phyloP scores from a whole-genome alignment of 1,140 invertebrate species.

The Drosophila erecta region DNA sequence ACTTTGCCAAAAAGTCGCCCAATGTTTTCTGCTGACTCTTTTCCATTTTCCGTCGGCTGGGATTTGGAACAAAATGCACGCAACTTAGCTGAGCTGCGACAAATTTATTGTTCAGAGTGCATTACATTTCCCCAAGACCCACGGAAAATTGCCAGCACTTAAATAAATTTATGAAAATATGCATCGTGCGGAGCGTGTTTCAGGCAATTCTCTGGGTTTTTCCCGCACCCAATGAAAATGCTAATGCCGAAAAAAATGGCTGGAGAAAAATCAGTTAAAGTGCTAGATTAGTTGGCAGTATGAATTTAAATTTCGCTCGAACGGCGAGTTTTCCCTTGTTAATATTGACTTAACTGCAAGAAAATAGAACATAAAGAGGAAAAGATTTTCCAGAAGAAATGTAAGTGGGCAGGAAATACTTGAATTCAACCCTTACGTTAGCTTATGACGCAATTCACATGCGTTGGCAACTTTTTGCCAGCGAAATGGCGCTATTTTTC shows the following conservation, averaged over 20 bases:
- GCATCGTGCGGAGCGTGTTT: conserved; percentile 27
- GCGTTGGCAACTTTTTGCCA: conserved; percentile 1
- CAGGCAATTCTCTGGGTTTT: conserved; percentile 24
- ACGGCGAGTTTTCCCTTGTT: no score
- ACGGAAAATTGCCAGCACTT: conserved; percentile 38
- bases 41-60: background rate
- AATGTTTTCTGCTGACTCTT: conserved; percentile 3
- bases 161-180: conserved; percentile 49
- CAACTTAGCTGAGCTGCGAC: conserved; percentile 27
- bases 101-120: conserved; percentile 32
- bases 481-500: conserved; percentile 19
- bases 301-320: background rate
- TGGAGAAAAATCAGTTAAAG: conserved; percentile 6
- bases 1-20: conserved; percentile 13
- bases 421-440: background rate
- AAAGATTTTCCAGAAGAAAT: background rate
- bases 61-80: conserved; percentile 12
- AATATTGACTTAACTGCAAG: background rate
- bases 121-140: conserved; percentile 1
- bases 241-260: conserved; percentile 15
- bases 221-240: conserved; percentile 19
- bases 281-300: conserved; percentile 23
- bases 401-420: no score
- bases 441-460: background rate
- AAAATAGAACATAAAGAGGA: background rate